phyloP scores from a whole-genome alignment of 2,888 invertebrate genomes.

The Stenotaenia linearis region DNA sequence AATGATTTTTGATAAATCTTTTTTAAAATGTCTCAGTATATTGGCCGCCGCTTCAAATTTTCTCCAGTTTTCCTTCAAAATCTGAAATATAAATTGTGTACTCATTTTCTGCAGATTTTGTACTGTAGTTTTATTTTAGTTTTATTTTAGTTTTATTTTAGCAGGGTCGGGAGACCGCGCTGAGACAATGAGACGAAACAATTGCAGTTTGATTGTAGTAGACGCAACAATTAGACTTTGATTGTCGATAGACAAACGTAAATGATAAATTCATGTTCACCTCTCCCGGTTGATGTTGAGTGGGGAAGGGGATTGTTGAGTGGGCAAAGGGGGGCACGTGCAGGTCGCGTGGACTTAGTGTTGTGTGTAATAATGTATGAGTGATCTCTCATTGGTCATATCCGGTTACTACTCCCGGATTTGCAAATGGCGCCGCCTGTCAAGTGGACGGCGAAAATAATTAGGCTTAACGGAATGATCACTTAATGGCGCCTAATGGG shows the following conservation, averaged over 20 bases:
- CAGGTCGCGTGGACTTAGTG: slow-evolving; percentile 21
- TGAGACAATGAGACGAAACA: not conserved
- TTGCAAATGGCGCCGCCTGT: slow-evolving; percentile 26
- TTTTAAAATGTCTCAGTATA: too few relatives aligned
- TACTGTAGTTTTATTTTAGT: too few relatives aligned
- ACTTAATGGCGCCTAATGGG: slow-evolving; percentile 23
- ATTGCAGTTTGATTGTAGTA: not conserved
- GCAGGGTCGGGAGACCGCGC: too few relatives aligned
- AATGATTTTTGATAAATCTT: too few relatives aligned
- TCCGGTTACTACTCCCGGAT: slow-evolving; percentile 6
- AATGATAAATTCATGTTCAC: slow-evolving; percentile 23
- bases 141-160: too few relatives aligned
- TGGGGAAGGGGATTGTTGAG: slow-evolving; percentile 11
- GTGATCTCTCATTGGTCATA: slow-evolving; percentile 26
- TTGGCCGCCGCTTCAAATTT: too few relatives aligned
- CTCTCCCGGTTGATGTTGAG: slow-evolving; percentile 21
- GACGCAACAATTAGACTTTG: slow-evolving; percentile 17
- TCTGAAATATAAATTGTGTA: too few relatives aligned
- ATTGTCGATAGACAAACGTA: slow-evolving; percentile 15
- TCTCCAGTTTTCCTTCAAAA: too few relatives aligned
- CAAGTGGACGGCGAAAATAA: slow-evolving; percentile 24
- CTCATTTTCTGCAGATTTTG: too few relatives aligned
- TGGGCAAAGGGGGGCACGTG: slow-evolving; percentile 22
- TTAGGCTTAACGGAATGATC: slow-evolving; percentile 23
- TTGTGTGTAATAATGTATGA: slow-evolving; percentile 26